Evolutionary conservation across 1,140 invertebrate genomes (phyloP).

Genomic region (Aleiodes sp.): DNA sequence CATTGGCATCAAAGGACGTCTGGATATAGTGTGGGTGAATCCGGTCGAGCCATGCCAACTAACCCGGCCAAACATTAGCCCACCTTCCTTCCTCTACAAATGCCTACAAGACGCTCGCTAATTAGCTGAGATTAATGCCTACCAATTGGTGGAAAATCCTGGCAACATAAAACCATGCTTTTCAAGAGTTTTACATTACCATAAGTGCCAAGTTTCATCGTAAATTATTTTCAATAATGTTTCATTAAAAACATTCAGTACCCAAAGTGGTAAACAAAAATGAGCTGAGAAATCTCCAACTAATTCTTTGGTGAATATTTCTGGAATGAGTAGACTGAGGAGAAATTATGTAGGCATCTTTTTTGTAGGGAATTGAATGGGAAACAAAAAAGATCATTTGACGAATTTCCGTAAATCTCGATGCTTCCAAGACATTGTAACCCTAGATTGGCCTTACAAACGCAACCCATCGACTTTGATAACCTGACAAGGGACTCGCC

Average conservation of each 20-base stretch:
- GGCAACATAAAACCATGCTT: background rate
- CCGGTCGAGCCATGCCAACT: background rate
- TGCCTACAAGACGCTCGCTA: slow-evolving; percentile 55
- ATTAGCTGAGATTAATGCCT: slow-evolving; percentile 59
- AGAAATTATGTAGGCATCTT: no score
- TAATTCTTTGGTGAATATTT: no score
- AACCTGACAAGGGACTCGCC: no score
- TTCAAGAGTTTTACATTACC: background rate
- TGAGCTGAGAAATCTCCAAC: no score
- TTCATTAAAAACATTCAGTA: no score
- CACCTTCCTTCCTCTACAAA: background rate
- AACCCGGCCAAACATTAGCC: slow-evolving; percentile 44
- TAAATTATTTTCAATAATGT: background rate
- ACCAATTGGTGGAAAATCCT: slow-evolving; percentile 55
- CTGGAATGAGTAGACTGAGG: background rate
- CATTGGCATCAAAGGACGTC: slow-evolving; percentile 54
- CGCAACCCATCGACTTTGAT: no score
- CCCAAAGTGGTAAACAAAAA: no score
- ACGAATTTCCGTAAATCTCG: no score
- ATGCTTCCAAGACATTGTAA: no score
- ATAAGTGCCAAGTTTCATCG: background rate
- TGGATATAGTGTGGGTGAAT: slow-evolving; percentile 22
- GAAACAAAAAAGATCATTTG: no score
- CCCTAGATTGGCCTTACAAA: no score
- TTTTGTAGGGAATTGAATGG: no score